Base-by-base conservation (phyloP, 2,113 vertebrate species). In the Nymphicus hollandicus region DNA sequence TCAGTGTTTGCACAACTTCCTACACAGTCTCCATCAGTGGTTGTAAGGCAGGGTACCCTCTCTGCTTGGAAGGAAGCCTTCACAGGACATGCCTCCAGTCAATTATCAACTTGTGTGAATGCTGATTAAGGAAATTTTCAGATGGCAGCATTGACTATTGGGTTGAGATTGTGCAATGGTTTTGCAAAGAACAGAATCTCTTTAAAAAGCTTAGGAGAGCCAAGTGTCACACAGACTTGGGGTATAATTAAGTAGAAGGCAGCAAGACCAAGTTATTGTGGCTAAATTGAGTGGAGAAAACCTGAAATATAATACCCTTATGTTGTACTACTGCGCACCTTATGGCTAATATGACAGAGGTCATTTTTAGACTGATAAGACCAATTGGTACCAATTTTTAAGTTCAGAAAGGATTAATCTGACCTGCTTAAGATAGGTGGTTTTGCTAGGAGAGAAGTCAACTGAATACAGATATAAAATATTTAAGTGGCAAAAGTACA, bases 41-140 rank as follows among this genome's bases (percentile, higher is more conserved):
- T 11, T 17, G 0, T 11, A 14, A 11, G n/a, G 39, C 52, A 17
- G 18, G 10, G 58, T 9, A 24, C 29, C 41, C 31, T 2, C 61
- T 15, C 18, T 7, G 16, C 35, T 10, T 5, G 68, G 71, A 37
- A 24, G 4, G 7, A 61, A 44, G 9, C 16, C 9, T 72, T 4
- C 17, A 46, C 0, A 1, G 8, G 50, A 47, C 1, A 0, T 11
- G 35, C 23, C 58, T 28, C 61, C 7, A 4, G 41, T 6, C 41
- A 6, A 2, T 29, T n/a, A 33, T 10, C 4, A 0, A 56, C 55
- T n/a, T n/a, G 55, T 7, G 5, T 5, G 25, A 12, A 1, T 3
- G 0, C 6, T 6, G 23, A 11, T 15, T 4, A 33, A 14, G 61
- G 17, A 82, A 71, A 14, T 23, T 41, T 66, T 37, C 20, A 20